Conservation (phyloP, 2,888 invertebrate genomes). For the Vannuccia rotundouncinata region DNA sequence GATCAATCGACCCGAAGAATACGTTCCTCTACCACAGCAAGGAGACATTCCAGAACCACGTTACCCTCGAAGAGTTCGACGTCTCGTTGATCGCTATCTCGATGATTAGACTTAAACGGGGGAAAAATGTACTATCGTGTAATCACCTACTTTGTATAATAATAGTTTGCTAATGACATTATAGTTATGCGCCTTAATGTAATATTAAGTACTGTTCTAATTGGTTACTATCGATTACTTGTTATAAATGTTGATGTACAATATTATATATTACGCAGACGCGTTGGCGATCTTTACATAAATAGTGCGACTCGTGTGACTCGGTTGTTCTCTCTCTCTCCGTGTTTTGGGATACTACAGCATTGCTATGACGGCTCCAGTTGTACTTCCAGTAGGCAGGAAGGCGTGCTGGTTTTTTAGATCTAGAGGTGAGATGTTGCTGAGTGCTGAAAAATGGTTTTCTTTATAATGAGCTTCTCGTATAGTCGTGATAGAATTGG, state of each 20-base stretch:
- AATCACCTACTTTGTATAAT: not conserved
- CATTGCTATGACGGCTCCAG: not conserved
- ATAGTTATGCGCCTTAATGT: too few relatives aligned
- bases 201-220: too few relatives aligned
- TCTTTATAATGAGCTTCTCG: slow-evolving; percentile 26
- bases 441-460: slow-evolving; percentile 15
- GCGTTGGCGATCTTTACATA: too few relatives aligned
- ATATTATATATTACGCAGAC: too few relatives aligned
- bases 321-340: too few relatives aligned
- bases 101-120: slow-evolving; percentile 15
- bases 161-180: not conserved
- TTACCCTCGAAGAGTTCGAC: slow-evolving; percentile 15
- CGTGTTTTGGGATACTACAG: too few relatives aligned
- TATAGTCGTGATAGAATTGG: slow-evolving; percentile 4
- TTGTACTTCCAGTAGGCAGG: slow-evolving; percentile 26
- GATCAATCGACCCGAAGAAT: slow-evolving; percentile 18
- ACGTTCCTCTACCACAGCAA: not conserved
- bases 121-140: slow-evolving; percentile 27
- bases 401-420: slow-evolving; percentile 9
- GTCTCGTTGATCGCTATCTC: slow-evolving; percentile 21
- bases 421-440: slow-evolving; percentile 1
- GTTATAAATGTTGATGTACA: too few relatives aligned
- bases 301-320: too few relatives aligned
- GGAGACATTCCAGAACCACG: not conserved
- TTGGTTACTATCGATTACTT: too few relatives aligned